Conservation (phyloP, 2,113 vertebrate species). For the Limanda limanda region DNA sequence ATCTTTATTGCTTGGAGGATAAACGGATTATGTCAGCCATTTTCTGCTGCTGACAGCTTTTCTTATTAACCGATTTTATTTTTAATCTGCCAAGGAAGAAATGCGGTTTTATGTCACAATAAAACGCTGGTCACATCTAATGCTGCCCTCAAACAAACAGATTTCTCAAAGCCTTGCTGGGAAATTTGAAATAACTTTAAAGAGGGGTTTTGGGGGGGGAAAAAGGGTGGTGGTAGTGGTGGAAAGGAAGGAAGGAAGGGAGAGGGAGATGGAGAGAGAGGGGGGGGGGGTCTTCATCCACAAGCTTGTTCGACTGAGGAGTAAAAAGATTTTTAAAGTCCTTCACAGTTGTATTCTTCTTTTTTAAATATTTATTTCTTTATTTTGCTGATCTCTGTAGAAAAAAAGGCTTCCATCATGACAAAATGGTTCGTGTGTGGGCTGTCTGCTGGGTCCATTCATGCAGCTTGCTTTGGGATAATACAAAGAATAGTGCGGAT, state of each 20-base stretch:
- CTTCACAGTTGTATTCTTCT: conserved; percentile 80
- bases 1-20: conserved; percentile 99
- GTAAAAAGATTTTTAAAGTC: conserved; percentile 89
- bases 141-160: conserved; percentile 99
- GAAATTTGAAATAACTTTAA: conserved; percentile 99
- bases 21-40: conserved; percentile 99
- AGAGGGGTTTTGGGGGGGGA: conserved; percentile 89
- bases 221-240: conserved; percentile 68
- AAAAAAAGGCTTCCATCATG: conserved; percentile 62
- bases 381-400: conserved; percentile 89
- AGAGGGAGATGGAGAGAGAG: neutral
- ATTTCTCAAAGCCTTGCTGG: conserved; percentile 99
- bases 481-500: conserved; percentile 46
- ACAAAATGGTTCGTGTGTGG: conserved; percentile 63
- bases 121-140: conserved; percentile 99
- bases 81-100: conserved; percentile 99
- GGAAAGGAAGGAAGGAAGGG: neutral
- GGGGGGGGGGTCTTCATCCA: conserved; percentile 91
- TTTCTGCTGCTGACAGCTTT: conserved; percentile 99
- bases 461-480: conserved; percentile 43
- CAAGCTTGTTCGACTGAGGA: conserved; percentile 95
- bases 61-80: conserved; percentile 99
- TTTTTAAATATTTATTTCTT: conserved; percentile 89
- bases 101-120: conserved; percentile 99
- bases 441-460: conserved; percentile 56